Evolutionary conservation across 64 coral and sea anemone species (phyloP).

Genomic region (Acropora yongei): DNA sequence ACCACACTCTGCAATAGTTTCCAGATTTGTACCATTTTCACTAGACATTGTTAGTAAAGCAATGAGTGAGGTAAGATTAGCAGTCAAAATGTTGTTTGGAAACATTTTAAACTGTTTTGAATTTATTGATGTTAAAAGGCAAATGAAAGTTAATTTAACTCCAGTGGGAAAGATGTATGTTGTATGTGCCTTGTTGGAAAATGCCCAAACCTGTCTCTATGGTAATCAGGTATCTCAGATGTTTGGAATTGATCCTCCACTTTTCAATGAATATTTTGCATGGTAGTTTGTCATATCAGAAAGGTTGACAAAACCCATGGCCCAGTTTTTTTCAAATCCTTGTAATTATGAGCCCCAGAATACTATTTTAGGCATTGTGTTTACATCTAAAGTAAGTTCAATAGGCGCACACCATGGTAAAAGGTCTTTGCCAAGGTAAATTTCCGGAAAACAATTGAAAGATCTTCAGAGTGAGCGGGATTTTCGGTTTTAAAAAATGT

Average conservation of each 20-base stretch:
- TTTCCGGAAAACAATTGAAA: slow-evolving; percentile 20
- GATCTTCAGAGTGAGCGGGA: background rate
- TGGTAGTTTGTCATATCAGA: slow-evolving; percentile 13
- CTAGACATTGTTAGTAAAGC: background rate
- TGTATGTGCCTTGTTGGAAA: background rate
- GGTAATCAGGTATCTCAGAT: background rate
- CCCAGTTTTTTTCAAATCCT: slow-evolving; percentile 11
- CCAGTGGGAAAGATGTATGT: background rate
- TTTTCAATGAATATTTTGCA: background rate
- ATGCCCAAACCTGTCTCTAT: background rate
- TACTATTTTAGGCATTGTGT: slow-evolving; percentile 21
- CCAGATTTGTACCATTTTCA: background rate
- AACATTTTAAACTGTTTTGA: background rate
- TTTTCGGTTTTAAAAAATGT: slow-evolving; percentile 22
- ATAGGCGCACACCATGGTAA: background rate
- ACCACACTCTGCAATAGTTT: background rate
- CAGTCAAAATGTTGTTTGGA: background rate
- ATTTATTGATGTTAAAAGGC: background rate
- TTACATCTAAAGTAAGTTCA: slow-evolving; percentile 22
- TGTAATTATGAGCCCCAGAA: slow-evolving; percentile 11
- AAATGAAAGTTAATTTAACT: background rate
- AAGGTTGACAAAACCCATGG: slow-evolving; percentile 15
- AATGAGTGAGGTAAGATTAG: background rate
- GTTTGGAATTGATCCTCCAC: background rate
- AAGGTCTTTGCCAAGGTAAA: slow-evolving; percentile 13